phyloP scores from a whole-genome alignment of 1,140 invertebrate species.

The Pseudomyrmex gracilis region DNA sequence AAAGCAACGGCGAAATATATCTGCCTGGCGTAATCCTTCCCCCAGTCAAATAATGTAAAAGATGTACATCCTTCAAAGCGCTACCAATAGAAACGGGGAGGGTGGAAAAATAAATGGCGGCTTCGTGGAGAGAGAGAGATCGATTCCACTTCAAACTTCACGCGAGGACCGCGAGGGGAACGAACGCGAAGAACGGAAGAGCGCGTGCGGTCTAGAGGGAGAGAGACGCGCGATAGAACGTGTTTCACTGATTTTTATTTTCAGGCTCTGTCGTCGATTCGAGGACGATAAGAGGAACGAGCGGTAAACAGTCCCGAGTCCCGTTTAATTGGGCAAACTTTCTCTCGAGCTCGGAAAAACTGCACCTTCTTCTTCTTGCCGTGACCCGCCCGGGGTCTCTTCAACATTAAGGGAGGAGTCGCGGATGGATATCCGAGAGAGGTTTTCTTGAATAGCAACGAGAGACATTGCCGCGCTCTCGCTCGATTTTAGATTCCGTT shows the following conservation, averaged over 20 bases:
- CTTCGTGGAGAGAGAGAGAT: slow-evolving; percentile 39
- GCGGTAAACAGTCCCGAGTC: slow-evolving; percentile 56
- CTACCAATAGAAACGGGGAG: slow-evolving; percentile 54
- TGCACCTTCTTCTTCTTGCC: neutral
- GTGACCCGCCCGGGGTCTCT: slow-evolving; percentile 5
- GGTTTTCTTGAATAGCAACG: slow-evolving; percentile 73
- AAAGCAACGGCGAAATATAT: slow-evolving; percentile 54
- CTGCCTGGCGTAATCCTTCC: slow-evolving; percentile 50
- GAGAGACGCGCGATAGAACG: slow-evolving; percentile 38
- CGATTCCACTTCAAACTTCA: slow-evolving; percentile 39
- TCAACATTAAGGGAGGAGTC: neutral
- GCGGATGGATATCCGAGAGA: slow-evolving; percentile 60
- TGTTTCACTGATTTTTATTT: slow-evolving; percentile 60
- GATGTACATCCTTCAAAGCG: slow-evolving; percentile 56
- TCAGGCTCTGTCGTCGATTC: slow-evolving; percentile 50
- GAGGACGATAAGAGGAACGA: slow-evolving; percentile 50
- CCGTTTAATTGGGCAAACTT: slow-evolving; percentile 69
- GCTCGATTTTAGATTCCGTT: slow-evolving; percentile 74
- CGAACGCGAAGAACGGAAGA: neutral
- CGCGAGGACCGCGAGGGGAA: slow-evolving; percentile 3
- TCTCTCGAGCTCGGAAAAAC: slow-evolving; percentile 56
- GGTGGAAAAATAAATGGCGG: slow-evolving; percentile 66
- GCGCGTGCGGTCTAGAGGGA: neutral
- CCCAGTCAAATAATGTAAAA: slow-evolving; percentile 60
- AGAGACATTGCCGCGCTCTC: slow-evolving; percentile 52